Conservation (phyloP, 2,113 vertebrate species). For the Sturnus vulgaris region DNA sequence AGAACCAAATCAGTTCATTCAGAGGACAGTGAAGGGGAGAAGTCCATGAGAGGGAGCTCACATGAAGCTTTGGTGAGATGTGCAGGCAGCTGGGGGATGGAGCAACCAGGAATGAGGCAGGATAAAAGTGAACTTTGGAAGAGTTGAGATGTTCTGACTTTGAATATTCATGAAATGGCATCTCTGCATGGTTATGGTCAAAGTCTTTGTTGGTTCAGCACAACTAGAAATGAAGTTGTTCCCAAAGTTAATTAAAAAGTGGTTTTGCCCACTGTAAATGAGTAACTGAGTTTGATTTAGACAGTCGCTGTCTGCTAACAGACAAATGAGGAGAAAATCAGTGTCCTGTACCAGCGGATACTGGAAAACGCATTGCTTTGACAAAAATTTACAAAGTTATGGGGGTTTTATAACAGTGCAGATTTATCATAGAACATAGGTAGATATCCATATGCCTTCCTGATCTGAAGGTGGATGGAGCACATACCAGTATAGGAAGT, state of each 20-base stretch:
- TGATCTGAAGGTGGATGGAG: neutral
- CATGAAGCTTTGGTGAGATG: neutral
- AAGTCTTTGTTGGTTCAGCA: neutral
- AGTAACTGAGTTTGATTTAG: neutral
- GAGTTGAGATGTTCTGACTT: neutral
- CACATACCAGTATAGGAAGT: neutral
- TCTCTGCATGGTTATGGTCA: neutral
- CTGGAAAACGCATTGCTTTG: neutral
- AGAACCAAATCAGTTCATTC: neutral
- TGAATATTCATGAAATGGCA: rapidly evolving
- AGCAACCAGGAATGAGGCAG: neutral
- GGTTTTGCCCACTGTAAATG: neutral
- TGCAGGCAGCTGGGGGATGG: neutral
- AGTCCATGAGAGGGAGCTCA: neutral
- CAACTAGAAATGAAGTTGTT: neutral
- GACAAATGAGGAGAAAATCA: neutral
- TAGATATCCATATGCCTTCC: neutral
- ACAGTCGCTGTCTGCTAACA: neutral
- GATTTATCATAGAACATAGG: neutral
- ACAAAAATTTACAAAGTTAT: neutral
- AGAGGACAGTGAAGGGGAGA: neutral
- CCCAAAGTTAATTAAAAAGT: neutral
- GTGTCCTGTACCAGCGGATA: neutral
- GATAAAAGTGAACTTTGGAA: neutral
- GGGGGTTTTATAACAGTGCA: neutral